Evolutionary conservation across 1,140 invertebrate genomes (phyloP).

Genomic region (Drosophila rhopaloa): DNA sequence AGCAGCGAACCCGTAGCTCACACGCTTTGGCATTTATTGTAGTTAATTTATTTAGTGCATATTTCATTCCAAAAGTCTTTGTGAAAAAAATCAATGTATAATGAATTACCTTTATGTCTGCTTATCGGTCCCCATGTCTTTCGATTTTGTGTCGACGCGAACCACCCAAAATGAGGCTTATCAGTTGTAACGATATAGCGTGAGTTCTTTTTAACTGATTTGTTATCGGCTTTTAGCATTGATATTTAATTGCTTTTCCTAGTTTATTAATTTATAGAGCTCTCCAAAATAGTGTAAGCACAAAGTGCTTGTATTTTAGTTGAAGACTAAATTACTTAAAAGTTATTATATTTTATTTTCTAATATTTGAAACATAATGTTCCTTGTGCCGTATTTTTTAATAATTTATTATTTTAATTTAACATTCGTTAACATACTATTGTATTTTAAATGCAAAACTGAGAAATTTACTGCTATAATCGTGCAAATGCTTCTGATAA

Average conservation of each 20-base stretch:
- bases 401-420: constrained; percentile 39
- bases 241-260: constrained; percentile 34
- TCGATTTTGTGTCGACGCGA: constrained; percentile 7
- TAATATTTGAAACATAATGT: constrained; percentile 31
- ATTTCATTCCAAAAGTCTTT: constrained; percentile 57
- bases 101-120: constrained; percentile 18
- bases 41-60: constrained; percentile 74
- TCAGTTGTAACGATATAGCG: constrained; percentile 45
- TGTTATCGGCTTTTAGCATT: constrained; percentile 45
- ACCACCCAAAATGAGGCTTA: constrained; percentile 44
- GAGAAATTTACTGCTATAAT: constrained; percentile 14
- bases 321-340: constrained; percentile 27
- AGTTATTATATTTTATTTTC: constrained; percentile 17
- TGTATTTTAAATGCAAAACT: constrained; percentile 2
- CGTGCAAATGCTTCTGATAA: constrained; percentile 17
- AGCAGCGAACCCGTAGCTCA: constrained; percentile 49
- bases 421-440: not conserved
- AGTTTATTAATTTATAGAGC: constrained; percentile 17
- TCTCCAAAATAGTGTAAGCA: constrained; percentile 11
- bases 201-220: constrained; percentile 37
- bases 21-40: constrained; percentile 88
- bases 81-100: constrained; percentile 40
- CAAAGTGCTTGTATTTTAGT: constrained; percentile 30
- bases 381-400: constrained; percentile 73
- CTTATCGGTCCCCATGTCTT: constrained; percentile 21